Evolutionary conservation across 2,113 vertebrate species (phyloP).

Genomic region (Psophia crepitans): DNA sequence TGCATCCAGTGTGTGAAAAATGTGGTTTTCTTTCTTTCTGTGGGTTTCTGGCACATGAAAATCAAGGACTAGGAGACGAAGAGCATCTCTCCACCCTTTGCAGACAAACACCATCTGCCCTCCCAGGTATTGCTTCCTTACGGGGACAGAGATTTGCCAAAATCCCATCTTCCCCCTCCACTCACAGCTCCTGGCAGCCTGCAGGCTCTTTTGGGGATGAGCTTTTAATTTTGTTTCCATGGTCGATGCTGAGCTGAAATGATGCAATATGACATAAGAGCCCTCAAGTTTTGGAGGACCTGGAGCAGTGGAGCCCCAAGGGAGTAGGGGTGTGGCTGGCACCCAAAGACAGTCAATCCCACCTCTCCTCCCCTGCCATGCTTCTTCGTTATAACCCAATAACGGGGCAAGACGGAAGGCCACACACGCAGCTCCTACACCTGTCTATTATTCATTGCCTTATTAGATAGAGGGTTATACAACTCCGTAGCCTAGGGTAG

Average conservation of each 20-base stretch:
- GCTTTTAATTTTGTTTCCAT: background rate
- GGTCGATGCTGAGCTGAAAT: accelerated
- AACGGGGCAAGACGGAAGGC: accelerated
- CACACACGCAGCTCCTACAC: background rate
- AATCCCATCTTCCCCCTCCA: background rate
- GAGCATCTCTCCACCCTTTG: accelerated
- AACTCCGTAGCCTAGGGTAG: background rate
- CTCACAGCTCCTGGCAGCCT: background rate
- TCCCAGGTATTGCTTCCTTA: accelerated
- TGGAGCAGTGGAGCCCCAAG: background rate
- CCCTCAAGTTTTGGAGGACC: accelerated
- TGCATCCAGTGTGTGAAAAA: accelerated
- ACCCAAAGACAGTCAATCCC: background rate
- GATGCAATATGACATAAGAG: background rate
- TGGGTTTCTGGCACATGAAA: background rate
- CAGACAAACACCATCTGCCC: no score
- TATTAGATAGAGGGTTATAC: background rate
- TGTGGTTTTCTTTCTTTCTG: accelerated
- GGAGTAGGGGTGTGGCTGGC: accelerated
- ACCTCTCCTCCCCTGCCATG: no score
- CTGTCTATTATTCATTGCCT: background rate
- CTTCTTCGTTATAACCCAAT: accelerated
- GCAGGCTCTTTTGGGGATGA: background rate
- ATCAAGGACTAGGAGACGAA: no score
- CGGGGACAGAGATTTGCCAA: accelerated